phyloP scores from a whole-genome alignment of 1,140 invertebrate species.

The Notospermus geniculatus region DNA sequence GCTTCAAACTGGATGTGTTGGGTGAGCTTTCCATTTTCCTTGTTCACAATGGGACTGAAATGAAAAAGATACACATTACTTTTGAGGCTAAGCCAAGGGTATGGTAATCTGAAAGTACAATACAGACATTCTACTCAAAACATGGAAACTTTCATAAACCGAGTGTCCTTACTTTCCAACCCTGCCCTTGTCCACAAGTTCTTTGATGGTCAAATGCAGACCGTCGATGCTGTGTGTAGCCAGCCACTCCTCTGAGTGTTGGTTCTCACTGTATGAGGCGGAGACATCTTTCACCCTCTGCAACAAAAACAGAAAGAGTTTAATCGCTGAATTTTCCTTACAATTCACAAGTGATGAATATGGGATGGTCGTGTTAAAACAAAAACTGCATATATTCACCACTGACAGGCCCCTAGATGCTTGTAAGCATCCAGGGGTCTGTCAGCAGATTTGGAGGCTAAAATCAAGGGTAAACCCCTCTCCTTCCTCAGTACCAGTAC shows the following conservation, averaged over 20 bases:
- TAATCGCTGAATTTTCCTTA: too few relatives aligned
- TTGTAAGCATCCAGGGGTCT: too few relatives aligned
- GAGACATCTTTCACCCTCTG: conserved; percentile 15
- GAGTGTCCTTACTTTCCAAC: conserved; percentile 44
- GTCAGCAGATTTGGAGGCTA: too few relatives aligned
- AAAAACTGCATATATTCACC: not conserved
- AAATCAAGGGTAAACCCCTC: too few relatives aligned
- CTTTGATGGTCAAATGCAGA: conserved; percentile 50
- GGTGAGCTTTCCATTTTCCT: conserved; percentile 45
- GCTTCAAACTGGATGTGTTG: conserved; percentile 56
- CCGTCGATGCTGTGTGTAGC: conserved; percentile 45
- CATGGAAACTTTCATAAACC: too few relatives aligned
- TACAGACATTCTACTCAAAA: too few relatives aligned
- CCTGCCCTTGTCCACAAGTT: conserved; percentile 53
- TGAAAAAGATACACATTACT: not conserved
- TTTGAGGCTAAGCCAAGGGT: too few relatives aligned
- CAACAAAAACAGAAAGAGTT: conserved; percentile 18
- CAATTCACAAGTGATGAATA: conserved; percentile 27
- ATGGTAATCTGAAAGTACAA: too few relatives aligned
- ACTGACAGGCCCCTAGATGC: too few relatives aligned
- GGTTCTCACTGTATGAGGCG: conserved; percentile 38
- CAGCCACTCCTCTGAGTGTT: conserved; percentile 53
- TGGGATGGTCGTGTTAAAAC: not conserved
- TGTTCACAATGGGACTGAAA: conserved; percentile 40
- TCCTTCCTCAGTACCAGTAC: too few relatives aligned